Percentiles rank a stretch among this genome's conserved stretches.
Conservation (phyloP, 2,888 invertebrate genomes). For the Microctonus aethiopoides region DNA sequence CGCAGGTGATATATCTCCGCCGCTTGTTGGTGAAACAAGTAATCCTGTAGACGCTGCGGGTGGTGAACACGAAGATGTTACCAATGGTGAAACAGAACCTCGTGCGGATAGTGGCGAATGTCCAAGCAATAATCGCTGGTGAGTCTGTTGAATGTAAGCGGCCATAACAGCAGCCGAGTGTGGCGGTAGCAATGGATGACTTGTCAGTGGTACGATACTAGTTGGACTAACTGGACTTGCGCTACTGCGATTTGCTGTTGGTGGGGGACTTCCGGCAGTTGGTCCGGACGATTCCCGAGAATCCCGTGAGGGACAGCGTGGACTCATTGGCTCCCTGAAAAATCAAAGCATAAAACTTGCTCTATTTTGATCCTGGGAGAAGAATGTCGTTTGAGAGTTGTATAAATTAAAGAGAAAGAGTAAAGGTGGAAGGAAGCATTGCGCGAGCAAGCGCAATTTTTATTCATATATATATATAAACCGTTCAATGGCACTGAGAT, state of each 20-base stretch:
- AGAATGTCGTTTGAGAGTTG: background rate
- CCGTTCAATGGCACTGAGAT: background rate
- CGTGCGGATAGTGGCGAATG: slow-evolving; percentile 69
- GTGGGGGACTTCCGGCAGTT: slow-evolving; percentile 78
- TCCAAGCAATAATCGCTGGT: slow-evolving; percentile 80
- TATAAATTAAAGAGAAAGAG: too few species aligned
- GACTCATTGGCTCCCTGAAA: slow-evolving; percentile 79
- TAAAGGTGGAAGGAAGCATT: background rate
- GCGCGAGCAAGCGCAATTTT: background rate
- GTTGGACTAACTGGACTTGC: slow-evolving; percentile 73
- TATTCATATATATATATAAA: background rate
- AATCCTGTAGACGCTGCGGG: slow-evolving; percentile 69
- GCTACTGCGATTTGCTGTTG: slow-evolving; percentile 70
- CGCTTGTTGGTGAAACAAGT: slow-evolving; percentile 71
- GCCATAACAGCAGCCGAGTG: slow-evolving; percentile 84
- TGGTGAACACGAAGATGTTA: slow-evolving; percentile 77
- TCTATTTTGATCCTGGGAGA: slow-evolving; percentile 9
- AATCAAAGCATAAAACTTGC: slow-evolving; percentile 37
- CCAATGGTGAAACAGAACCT: slow-evolving; percentile 76
- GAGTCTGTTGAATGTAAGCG: slow-evolving; percentile 79
- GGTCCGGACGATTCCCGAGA: slow-evolving; percentile 76
- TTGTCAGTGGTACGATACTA: slow-evolving; percentile 76
- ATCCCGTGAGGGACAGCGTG: slow-evolving; percentile 85
- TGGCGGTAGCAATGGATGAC: slow-evolving; percentile 77
- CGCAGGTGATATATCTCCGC: slow-evolving; percentile 67